Evolutionary conservation across 2,797 vertebrate species (phyloP).

Genomic region (Falco biarmicus): DNA sequence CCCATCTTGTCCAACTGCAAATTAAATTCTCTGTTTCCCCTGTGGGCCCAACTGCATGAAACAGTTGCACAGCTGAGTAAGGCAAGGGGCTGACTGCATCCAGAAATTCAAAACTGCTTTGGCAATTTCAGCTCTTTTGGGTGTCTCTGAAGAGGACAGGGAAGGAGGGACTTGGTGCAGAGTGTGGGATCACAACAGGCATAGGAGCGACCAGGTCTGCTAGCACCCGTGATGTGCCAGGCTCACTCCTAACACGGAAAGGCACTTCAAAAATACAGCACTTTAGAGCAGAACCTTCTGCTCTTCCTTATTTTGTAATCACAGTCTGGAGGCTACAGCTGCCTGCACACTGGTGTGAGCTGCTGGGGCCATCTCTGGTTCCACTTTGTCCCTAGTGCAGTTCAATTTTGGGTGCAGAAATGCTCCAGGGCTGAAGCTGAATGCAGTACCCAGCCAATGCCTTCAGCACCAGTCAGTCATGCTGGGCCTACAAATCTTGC

Average conservation of each 20-base stretch:
- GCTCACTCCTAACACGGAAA: neutral
- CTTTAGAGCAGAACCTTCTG: neutral
- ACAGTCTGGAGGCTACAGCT: neutral
- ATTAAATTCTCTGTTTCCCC: conserved; percentile 40
- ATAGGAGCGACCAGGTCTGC: neutral
- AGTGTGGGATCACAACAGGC: neutral
- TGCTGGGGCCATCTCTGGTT: neutral
- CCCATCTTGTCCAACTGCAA: conserved; percentile 31
- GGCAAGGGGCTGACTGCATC: neutral
- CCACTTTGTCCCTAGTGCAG: neutral
- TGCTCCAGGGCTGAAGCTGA: neutral
- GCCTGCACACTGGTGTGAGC: neutral
- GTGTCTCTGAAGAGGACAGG: neutral
- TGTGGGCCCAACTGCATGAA: conserved; percentile 7
- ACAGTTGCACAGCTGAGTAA: neutral
- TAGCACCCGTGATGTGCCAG: accelerated
- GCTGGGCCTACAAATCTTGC: neutral
- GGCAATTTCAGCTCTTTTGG: neutral
- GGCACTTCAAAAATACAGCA: neutral
- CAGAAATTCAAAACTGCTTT: neutral
- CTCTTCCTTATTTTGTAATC: neutral
- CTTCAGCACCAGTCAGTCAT: neutral
- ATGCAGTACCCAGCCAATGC: neutral
- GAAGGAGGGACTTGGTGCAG: neutral
- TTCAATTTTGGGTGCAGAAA: neutral